A percentile compares a stretch with the other conserved stretches of the same genome.
These are phyloP conservation scores for Toxonevra muliebris DNA, from an alignment of 2,888 invertebrate genomes.

Conservation along the genomic window DNA sequence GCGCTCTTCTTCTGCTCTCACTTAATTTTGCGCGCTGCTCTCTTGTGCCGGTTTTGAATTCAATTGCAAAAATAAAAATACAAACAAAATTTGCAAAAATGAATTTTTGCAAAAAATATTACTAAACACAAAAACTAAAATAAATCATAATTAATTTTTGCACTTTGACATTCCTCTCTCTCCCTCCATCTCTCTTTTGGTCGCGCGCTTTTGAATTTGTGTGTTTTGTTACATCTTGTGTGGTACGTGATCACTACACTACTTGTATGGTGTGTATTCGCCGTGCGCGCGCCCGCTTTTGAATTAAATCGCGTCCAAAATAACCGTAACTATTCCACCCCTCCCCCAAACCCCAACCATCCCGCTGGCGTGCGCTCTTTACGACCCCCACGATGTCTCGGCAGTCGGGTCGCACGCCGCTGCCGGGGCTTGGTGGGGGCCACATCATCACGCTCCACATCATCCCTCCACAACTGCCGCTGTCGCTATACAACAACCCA, in stretches of 20 bases:
- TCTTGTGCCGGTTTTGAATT: background rate
- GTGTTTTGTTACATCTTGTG: conserved; percentile 31
- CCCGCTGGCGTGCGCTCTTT: conserved; percentile 67
- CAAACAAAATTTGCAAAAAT: conserved; percentile 13
- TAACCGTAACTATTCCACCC: conserved; percentile 67
- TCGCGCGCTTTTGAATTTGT: no score
- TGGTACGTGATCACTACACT: background rate
- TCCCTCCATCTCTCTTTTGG: no score
- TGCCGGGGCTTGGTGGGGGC: conserved; percentile 67
- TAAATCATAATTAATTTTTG: no score
- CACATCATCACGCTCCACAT: conserved; percentile 62
- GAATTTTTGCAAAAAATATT: conserved; percentile 15
- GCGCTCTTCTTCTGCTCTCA: no score
- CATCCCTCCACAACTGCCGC: conserved; percentile 65
- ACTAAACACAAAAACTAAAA: no score
- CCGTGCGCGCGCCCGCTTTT: conserved; percentile 35
- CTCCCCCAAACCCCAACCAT: conserved; percentile 66
- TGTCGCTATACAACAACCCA: conserved; percentile 51
- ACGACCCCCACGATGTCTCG: conserved; percentile 68
- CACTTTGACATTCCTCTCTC: no score
- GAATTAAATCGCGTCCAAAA: conserved; percentile 60
- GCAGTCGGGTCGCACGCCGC: conserved; percentile 67
- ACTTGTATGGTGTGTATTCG: conserved; percentile 27
- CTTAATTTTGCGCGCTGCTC: background rate
- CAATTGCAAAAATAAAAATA: conserved; percentile 11